Base-by-base conservation (phyloP, 1,140 invertebrate species). In the Helicoverpa zea region DNA sequence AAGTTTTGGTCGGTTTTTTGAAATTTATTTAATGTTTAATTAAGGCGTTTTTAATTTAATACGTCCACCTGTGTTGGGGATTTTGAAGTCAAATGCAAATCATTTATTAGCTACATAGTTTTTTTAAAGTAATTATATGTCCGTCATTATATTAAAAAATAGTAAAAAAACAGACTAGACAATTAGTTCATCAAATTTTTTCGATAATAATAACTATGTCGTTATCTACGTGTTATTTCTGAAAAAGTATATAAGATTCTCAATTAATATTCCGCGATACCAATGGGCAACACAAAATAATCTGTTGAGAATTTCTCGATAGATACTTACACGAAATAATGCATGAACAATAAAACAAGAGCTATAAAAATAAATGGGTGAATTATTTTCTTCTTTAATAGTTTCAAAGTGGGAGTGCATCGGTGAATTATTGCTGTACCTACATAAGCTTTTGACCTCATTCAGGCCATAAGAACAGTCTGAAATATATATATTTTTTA, bases 31-130 rank as follows among this genome's bases (percentile, higher is more conserved):
- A 23, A 30, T 14, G 35, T 43, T 43, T 64, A 35, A 14, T 64
- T 64, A 64, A 64, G 7, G 13, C 13, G 30, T 43, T 64, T 64
- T 64, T 64, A 64, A 64, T 64, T 43, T 35, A 14, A 16, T 7
- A 64, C 61, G 61, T 64, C 35, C 61, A 64, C 61, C 61, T 64
- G 61, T 64, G 61, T 16, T 64, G 16, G 5, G 16, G 35, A 43
- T 58, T 58, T 18, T 58, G 16, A 23, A 58, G 16, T 58, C 16
- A 58, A 58, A 11, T 58, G 56, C 18, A 58, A 43, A 43, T 47
- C 30, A 43, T 64, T 35, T 43, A 30, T 43, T 64, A 43, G 35
- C n/a, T 43, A 43, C 16, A 18, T 11, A 58, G 18, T 16, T 58
- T 58, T 16, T 18, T 23, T 23, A 23, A n/a, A 23, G 23, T 23